Base-by-base conservation (phyloP, 2,113 vertebrate species). In the Thermophis baileyi region DNA sequence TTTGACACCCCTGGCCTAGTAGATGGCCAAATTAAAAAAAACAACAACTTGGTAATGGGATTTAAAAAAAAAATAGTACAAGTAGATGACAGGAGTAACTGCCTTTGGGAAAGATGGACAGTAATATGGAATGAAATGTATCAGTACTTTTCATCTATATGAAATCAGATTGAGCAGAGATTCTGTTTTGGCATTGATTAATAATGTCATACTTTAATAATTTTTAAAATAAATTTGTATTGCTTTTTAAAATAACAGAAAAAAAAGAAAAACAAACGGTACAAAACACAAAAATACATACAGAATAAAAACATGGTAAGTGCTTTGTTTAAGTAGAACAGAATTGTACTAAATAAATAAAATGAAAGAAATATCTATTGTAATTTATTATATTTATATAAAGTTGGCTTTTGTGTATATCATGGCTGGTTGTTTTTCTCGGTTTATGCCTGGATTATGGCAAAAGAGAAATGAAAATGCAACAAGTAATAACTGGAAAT, bases 391-490 rank as follows among this genome's bases (percentile, higher is more conserved):
- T 87, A n/a, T 25, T 87, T 51, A 30, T 24, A 87, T 49, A 69
- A 46, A 63, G 54, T 54, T 54, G 44, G 49, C 35, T 51, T 49
- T 54, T 47, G 24, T 47, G 20, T 69, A 49, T 49, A 69, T 89
- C 51, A 51, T 86, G 40, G 40, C 44, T 40, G n/a, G n/a, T 22
- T 81, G 69, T 81, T 89, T 50, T 50, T 44, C 27, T 47, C 69
- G 54, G 89, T 85, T 86, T 89, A 91, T 53, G 16, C 6, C n/a
- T 22, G 3, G 51, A 90, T n/a, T 89, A 30, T 81, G 25, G 24
- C 35, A 86, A 89, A 87, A n/a, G 87, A 92, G 51, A 81, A 81
- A 81, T 81, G 69, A 69, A 91, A 91, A 69, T 40, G 49, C n/a
- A 60, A 54, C 24, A 35, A 88, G 12, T 40, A 22, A 89, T 89